These are phyloP conservation scores for Metopolophium dirhodum DNA, from an alignment of 1,140 invertebrate species.

Conservation along the genomic window DNA sequence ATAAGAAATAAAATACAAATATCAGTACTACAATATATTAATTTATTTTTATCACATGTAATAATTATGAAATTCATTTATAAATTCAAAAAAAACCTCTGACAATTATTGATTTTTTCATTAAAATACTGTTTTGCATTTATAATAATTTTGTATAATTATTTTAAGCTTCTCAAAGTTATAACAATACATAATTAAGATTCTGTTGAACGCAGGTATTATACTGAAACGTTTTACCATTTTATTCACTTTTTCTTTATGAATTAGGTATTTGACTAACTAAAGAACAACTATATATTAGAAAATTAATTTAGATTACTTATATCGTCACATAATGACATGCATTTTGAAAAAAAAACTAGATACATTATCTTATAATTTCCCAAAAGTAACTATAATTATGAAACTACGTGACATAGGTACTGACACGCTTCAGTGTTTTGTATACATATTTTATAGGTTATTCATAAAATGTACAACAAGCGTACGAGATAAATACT, in stretches of 20 bases:
- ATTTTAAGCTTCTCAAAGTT: background rate
- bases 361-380: background rate
- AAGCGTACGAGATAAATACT: background rate
- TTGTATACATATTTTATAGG: background rate
- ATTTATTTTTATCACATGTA: background rate
- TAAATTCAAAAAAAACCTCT: background rate
- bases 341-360: background rate
- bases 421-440: too few species aligned
- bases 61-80: background rate
- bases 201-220: background rate
- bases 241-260: background rate
- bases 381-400: background rate
- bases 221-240: background rate
- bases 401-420: background rate
- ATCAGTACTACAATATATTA: background rate
- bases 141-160: background rate
- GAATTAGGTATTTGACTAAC: background rate
- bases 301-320: background rate
- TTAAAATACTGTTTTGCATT: background rate
- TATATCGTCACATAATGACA: background rate
- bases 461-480: background rate
- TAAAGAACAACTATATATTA: background rate
- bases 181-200: background rate
- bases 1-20: background rate
- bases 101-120: background rate